Base-by-base conservation (phyloP, 2,113 vertebrate species). In the Hipposideros armiger region DNA sequence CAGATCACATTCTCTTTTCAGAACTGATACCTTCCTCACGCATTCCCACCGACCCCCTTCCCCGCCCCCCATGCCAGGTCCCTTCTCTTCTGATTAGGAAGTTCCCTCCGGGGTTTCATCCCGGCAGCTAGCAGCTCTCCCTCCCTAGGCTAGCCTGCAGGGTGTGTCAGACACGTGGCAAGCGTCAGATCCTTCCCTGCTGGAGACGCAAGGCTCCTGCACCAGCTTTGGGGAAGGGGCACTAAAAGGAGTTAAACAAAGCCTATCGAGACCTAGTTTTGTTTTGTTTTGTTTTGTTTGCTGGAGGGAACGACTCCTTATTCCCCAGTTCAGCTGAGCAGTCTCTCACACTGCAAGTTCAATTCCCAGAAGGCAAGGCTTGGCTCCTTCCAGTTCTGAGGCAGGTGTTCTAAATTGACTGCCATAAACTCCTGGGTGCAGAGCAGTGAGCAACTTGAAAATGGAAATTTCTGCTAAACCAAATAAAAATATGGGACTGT, bases 101-200 rank as follows among this genome's bases (percentile, higher is more conserved):
- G 24, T 19, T 92, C 58, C 87, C 84, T 52, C 0, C 1, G 66
- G 94, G 84, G 80, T 52, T 92, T 90, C 92, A 72, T 36, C 70
- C 69, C 76, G 56, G 60, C 0, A 0, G 24, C 45, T 70, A 47
- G 30, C 52, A 83, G 86, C 73, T 76, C 88, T 93, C 32, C 77
- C 62, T 95, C 95, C 94, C 81, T 40, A 36, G 95, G 96, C 94
- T 67, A 80, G 96, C 92, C 97, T 91, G 62, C 67, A 80, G 92
- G 81, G 45, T n/a, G 47, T 95, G 91, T 87, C 96, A 84, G 82
- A 40, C 56, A 36, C 36, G 11, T 13, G 64, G 78, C 78, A 73
- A 36, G 22, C 67, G 72, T 13, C 76, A 32, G 58, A 62, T 16
- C n/a, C 82, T 70, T 28, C 72, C 72, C 67, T 92, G n/a, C 78